Evolutionary conservation across 2,797 vertebrate genomes (phyloP).

Genomic region (Phrynocephalus forsythii): DNA sequence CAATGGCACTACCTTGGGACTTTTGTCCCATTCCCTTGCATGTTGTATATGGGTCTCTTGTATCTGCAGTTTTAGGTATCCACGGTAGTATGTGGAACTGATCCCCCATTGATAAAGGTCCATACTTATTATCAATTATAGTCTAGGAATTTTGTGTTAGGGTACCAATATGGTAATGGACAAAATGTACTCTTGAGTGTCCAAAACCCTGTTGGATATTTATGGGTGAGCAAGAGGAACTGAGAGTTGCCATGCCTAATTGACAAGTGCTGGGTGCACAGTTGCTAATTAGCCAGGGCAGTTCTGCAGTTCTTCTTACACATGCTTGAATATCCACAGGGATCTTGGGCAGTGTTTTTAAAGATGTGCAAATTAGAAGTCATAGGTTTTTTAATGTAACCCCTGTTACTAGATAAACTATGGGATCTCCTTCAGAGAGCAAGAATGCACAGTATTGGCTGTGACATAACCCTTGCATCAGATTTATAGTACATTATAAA

Average conservation of each 20-base stretch:
- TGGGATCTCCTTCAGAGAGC: slow-evolving; percentile 17
- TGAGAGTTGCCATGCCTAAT: too few species aligned
- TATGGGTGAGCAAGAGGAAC: too few species aligned
- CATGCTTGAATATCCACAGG: background rate
- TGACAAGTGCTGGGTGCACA: too few species aligned
- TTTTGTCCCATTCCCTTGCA: too few species aligned
- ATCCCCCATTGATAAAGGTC: too few species aligned
- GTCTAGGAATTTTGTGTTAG: slow-evolving; percentile 1
- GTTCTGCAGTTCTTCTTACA: background rate
- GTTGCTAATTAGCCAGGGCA: too few species aligned
- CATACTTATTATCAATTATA: background rate
- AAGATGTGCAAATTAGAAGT: background rate
- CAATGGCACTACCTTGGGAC: too few species aligned
- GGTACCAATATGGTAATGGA: background rate
- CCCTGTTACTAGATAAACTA: background rate
- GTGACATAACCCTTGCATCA: slow-evolving; percentile 37
- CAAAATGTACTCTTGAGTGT: slow-evolving; percentile 5
- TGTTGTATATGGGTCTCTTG: too few species aligned
- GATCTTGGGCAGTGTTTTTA: slow-evolving; percentile 1
- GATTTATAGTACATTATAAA: slow-evolving; percentile 49
- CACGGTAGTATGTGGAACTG: too few species aligned
- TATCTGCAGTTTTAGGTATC: too few species aligned
- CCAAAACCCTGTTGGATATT: too few species aligned
- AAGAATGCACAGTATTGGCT: slow-evolving; percentile 44
- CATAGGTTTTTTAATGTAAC: too few species aligned